Conservation (phyloP, 1,140 invertebrate species). For the Laupala kohalensis region DNA sequence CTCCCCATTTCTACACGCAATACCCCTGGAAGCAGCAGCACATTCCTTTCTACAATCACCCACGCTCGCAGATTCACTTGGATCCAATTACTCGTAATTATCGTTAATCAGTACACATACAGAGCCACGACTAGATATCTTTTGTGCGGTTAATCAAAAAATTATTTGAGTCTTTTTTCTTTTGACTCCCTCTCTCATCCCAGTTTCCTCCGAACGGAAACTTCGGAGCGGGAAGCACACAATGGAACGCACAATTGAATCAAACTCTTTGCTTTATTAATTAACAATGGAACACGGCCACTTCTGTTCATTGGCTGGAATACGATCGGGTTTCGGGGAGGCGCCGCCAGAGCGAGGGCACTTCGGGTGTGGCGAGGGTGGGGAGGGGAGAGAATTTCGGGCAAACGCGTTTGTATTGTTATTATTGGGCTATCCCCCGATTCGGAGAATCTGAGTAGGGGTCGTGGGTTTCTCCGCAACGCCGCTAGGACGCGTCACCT, state of each 20-base stretch:
- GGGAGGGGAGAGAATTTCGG: too few species aligned
- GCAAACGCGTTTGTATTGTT: neutral
- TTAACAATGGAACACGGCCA: neutral
- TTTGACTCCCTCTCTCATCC: neutral
- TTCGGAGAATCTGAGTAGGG: neutral
- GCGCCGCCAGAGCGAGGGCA: neutral
- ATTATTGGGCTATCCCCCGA: neutral
- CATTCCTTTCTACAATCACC: neutral
- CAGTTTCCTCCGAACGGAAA: too few species aligned
- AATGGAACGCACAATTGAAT: neutral
- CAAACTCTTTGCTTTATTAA: neutral
- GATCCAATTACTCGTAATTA: neutral
- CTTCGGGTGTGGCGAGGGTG: too few species aligned
- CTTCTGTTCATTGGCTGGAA: neutral
- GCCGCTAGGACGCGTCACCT: too few species aligned
- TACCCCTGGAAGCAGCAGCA: neutral
- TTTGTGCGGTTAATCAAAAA: neutral
- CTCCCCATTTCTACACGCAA: neutral
- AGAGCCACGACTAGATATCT: neutral
- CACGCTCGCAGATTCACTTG: neutral
- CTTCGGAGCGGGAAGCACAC: neutral
- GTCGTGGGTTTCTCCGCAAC: too few species aligned
- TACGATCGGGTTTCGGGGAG: neutral
- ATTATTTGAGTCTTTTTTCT: neutral
- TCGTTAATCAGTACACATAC: neutral